A percentile compares a stretch with the other conserved stretches of the same genome.
Conservation (phyloP, 2,888 invertebrate species). For the Drosophila sordidula region DNA sequence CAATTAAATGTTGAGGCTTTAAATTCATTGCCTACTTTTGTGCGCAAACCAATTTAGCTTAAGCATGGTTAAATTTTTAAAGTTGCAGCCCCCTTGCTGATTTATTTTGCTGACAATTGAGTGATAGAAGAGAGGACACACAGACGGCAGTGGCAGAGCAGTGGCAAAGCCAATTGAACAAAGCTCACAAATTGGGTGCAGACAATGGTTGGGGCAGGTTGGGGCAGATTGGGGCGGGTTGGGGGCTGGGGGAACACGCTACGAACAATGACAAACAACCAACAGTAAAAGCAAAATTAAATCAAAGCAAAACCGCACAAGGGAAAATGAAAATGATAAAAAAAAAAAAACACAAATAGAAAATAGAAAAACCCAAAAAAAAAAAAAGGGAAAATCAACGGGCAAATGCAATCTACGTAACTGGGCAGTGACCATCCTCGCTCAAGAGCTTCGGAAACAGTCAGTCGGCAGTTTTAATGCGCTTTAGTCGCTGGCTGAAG, state of each 20-base stretch:
- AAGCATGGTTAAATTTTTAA: conserved; percentile 18
- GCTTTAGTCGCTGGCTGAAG: conserved; percentile 49
- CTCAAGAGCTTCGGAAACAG: not conserved
- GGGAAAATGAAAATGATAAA: conserved; percentile 28
- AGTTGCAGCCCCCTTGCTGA: conserved; percentile 20
- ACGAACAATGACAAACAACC: conserved; percentile 54
- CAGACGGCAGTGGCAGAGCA: not conserved
- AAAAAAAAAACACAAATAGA: conserved; percentile 14
- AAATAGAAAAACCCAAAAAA: conserved; percentile 6
- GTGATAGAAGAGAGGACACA: conserved; percentile 18
- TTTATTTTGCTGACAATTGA: conserved; percentile 34
- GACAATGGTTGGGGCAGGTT: conserved; percentile 27
- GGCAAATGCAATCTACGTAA: conserved; percentile 40
- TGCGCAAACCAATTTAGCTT: conserved; percentile 2
- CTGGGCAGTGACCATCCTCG: conserved; percentile 24
- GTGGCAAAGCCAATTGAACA: conserved; percentile 60
- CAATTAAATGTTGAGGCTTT: conserved; percentile 1
- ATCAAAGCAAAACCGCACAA: conserved; percentile 73
- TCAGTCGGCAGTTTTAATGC: conserved; percentile 55
- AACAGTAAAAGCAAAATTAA: conserved; percentile 67
- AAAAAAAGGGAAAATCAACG: not conserved
- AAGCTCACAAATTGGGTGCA: conserved; percentile 57
- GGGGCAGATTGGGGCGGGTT: not conserved
- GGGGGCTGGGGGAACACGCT: not conserved
- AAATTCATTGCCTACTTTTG: conserved; percentile 25